Percentiles rank a stretch among this genome's conserved stretches.
Evolutionary conservation across 2,113 vertebrate species (phyloP).

Genomic region (Stegostoma tigrinum): DNA sequence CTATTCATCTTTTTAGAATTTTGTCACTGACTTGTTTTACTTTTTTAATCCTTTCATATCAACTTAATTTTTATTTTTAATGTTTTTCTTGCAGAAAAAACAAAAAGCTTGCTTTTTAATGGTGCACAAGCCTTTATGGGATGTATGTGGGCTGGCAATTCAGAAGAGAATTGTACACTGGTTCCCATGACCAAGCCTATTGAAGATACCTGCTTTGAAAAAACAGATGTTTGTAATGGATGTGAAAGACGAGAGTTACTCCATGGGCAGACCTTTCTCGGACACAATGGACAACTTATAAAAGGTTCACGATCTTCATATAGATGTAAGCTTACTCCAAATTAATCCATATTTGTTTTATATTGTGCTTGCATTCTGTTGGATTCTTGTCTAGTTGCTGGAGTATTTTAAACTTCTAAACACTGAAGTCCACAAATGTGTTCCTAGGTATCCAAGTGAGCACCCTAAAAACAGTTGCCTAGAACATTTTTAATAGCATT

Average conservation of each 20-base stretch:
- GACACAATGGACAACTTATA: slow-evolving; percentile 55
- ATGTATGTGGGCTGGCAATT: slow-evolving; percentile 42
- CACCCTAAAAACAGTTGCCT: not conserved
- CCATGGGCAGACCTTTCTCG: slow-evolving; percentile 59
- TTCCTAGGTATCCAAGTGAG: not conserved
- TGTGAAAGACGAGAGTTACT: slow-evolving; percentile 16
- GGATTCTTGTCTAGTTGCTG: not conserved
- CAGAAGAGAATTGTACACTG: slow-evolving; percentile 33
- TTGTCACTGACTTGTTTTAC: not conserved
- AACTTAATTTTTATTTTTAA: not conserved
- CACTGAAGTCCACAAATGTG: not conserved
- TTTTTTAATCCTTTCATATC: not conserved
- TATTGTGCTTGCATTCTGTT: not conserved
- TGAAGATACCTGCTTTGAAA: slow-evolving; percentile 17
- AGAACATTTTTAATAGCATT: not conserved
- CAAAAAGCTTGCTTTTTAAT: slow-evolving; percentile 56
- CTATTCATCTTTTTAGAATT: too few relatives aligned
- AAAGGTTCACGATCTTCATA: slow-evolving; percentile 24
- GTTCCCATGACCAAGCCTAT: not conserved
- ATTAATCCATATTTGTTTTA: not conserved
- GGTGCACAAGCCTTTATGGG: slow-evolving; percentile 54
- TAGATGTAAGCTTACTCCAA: not conserved
- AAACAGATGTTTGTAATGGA: slow-evolving; percentile 11
- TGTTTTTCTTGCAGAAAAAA: slow-evolving; percentile 51
- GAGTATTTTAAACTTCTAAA: not conserved